Percentiles rank a stretch among this genome's conserved stretches.
These are phyloP conservation scores for Caenorhabditis remanei DNA, from an alignment of 1,140 invertebrate genomes.

Conservation along the genomic window DNA sequence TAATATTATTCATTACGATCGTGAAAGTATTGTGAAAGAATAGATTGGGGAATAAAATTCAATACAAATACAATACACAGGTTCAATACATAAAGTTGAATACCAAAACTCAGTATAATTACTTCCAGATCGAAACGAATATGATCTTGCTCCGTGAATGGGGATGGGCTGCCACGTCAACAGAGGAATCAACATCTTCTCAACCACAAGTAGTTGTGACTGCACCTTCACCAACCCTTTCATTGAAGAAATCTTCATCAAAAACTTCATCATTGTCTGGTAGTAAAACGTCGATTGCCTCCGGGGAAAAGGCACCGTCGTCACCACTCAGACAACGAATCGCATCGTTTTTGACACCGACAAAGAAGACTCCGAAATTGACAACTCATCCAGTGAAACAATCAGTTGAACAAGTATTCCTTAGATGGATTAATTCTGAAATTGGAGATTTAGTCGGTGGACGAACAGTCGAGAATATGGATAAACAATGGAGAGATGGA, in stretches of 20 bases:
- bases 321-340: slow-evolving; percentile 56
- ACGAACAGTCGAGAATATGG: slow-evolving; percentile 88
- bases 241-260: slow-evolving; percentile 49
- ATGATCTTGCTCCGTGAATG: slow-evolving; percentile 67
- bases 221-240: slow-evolving; percentile 33
- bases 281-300: slow-evolving; percentile 39
- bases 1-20: too few species aligned
- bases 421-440: slow-evolving; percentile 94
- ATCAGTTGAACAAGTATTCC: slow-evolving; percentile 89
- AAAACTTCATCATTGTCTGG: slow-evolving; percentile 49
- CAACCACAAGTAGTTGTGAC: slow-evolving; percentile 18
- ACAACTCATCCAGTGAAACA: slow-evolving; percentile 42
- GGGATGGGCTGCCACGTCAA: slow-evolving; percentile 66
- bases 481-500: slow-evolving; percentile 95
- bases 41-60: too few species aligned
- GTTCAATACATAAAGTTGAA: background rate
- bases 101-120: background rate
- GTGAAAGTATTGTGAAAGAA: too few species aligned
- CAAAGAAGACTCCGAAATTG: slow-evolving; percentile 37
- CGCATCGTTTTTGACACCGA: slow-evolving; percentile 57
- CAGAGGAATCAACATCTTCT: slow-evolving; percentile 58
- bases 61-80: too few species aligned
- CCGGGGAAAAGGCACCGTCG: slow-evolving; percentile 50
- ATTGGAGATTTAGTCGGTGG: slow-evolving; percentile 80
- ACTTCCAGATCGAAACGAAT: slow-evolving; percentile 82